These are phyloP conservation scores for Augochlora pura DNA, from an alignment of 1,140 invertebrate species.

Conservation along the genomic window DNA sequence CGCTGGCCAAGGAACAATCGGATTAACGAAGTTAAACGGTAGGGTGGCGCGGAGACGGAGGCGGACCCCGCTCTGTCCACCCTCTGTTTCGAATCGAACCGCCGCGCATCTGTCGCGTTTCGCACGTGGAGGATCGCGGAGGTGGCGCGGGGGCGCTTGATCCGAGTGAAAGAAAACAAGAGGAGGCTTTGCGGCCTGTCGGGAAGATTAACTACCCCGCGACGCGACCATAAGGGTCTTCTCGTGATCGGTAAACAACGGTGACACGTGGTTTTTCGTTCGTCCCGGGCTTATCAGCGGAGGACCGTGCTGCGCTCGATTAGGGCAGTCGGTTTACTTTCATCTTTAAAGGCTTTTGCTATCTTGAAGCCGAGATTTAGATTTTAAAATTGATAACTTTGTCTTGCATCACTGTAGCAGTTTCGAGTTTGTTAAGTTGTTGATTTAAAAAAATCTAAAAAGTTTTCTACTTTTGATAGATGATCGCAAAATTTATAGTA, in stretches of 20 bases:
- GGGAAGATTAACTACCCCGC: constrained; percentile 46
- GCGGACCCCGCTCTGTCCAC: neutral
- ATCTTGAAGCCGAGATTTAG: too few species aligned
- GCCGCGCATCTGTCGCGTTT: constrained; percentile 66
- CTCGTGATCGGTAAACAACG: constrained; percentile 28
- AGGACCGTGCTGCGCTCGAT: neutral
- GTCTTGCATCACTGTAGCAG: too few species aligned
- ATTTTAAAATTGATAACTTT: too few species aligned
- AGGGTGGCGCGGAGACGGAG: constrained; percentile 47
- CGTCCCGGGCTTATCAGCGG: neutral
- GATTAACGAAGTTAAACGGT: constrained; percentile 72
- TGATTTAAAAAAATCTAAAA: too few species aligned
- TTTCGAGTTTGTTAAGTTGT: too few species aligned
- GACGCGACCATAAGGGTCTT: neutral
- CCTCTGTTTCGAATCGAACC: neutral
- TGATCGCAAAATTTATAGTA: too few species aligned
- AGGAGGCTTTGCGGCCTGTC: neutral
- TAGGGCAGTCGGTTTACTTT: neutral
- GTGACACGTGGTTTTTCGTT: constrained; percentile 7
- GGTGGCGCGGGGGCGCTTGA: constrained; percentile 54
- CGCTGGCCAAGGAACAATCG: constrained; percentile 65
- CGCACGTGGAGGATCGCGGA: constrained; percentile 58
- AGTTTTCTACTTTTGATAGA: too few species aligned
- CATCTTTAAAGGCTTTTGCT: neutral
- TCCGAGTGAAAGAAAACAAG: constrained; percentile 16